phyloP scores from a whole-genome alignment of 2,797 vertebrate species.

The Sebastes cheni region DNA sequence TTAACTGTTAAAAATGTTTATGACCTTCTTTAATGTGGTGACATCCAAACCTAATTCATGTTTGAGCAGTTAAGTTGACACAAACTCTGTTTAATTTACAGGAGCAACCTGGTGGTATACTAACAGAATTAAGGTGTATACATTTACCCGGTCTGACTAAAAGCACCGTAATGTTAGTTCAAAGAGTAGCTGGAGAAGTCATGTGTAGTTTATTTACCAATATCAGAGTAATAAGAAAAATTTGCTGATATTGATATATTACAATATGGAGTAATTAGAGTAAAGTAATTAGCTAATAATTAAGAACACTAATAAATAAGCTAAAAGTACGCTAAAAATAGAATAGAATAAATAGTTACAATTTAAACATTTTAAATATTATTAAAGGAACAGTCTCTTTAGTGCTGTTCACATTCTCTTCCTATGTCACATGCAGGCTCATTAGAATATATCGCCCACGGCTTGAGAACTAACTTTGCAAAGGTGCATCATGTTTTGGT shows the following conservation, averaged over 20 bases:
- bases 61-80: background rate
- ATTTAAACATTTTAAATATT: too few relatives aligned
- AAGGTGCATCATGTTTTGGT: too few relatives aligned
- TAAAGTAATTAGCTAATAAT: too few relatives aligned
- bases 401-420: too few relatives aligned
- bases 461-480: too few relatives aligned
- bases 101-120: background rate
- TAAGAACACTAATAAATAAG: too few relatives aligned
- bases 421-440: too few relatives aligned
- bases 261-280: background rate
- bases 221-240: background rate
- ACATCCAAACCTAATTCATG: background rate
- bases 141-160: background rate
- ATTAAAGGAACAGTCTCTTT: too few relatives aligned
- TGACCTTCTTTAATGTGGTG: constrained; percentile 8
- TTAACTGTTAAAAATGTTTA: background rate
- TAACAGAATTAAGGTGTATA: background rate
- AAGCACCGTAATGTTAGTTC: background rate
- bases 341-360: too few relatives aligned
- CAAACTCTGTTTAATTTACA: background rate
- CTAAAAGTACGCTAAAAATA: too few relatives aligned
- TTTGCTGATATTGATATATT: background rate
- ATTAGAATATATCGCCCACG: too few relatives aligned
- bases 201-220: background rate
- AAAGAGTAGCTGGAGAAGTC: background rate